These are phyloP conservation scores for Aromia moschata DNA, from an alignment of 2,888 invertebrate species.

Conservation along the genomic window DNA sequence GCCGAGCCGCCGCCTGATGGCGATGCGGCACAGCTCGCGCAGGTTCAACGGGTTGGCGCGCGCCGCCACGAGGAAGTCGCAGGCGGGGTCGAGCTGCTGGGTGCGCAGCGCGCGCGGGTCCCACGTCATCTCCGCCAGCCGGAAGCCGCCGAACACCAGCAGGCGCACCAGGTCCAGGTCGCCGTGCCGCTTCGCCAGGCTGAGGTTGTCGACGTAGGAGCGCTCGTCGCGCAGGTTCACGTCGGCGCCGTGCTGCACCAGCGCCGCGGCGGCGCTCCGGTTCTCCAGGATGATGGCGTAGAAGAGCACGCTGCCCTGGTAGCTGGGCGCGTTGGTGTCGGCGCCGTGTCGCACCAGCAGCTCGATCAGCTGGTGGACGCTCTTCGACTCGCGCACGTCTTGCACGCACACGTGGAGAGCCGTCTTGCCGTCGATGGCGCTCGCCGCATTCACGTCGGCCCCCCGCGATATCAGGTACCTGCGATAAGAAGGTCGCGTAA, in stretches of 20 bases:
- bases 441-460: constrained; percentile 56
- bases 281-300: constrained; percentile 62
- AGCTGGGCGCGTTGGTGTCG: constrained; percentile 57
- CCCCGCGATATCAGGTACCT: constrained; percentile 49
- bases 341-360: constrained; percentile 56
- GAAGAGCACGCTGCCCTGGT: constrained; percentile 61
- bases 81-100: constrained; percentile 53
- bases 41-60: constrained; percentile 65
- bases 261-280: constrained; percentile 65
- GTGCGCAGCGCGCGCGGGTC: constrained; percentile 56
- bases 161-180: constrained; percentile 59
- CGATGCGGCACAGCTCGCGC: constrained; percentile 68
- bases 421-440: constrained; percentile 59
- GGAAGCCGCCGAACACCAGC: constrained; percentile 62
- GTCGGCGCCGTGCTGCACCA: constrained; percentile 72
- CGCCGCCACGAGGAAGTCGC: constrained; percentile 53
- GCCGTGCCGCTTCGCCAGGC: constrained; percentile 65
- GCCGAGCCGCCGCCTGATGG: constrained; percentile 64
- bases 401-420: constrained; percentile 73
- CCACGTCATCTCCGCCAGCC: constrained; percentile 56
- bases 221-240: constrained; percentile 70
- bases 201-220: constrained; percentile 68
- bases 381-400: constrained; percentile 64
- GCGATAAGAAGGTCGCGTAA: too few species aligned
- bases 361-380: constrained; percentile 66